phyloP scores from a whole-genome alignment of 2,888 invertebrate species.

The Caenorhabditis panamensis region DNA sequence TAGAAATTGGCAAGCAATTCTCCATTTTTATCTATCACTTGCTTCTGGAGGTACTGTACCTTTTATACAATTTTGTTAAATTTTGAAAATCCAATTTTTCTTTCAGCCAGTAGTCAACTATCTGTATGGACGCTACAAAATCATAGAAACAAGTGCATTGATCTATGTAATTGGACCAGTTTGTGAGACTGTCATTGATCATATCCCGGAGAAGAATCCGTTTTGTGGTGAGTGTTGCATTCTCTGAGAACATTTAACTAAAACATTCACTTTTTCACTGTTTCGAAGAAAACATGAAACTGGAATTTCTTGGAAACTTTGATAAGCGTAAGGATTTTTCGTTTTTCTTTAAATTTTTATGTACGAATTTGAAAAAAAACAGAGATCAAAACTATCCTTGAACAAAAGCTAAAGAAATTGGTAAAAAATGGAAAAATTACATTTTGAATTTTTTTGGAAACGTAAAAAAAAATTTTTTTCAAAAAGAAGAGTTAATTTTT shows the following conservation, averaged over 20 bases:
- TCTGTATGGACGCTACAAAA: constrained; percentile 68
- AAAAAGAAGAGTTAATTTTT: no score
- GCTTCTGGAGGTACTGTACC: constrained; percentile 48
- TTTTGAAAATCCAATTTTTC: neutral
- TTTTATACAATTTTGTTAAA: neutral
- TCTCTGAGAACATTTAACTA: neutral
- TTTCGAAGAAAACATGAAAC: no score
- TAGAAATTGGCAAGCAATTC: constrained; percentile 57
- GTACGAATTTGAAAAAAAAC: no score
- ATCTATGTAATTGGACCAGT: constrained; percentile 78
- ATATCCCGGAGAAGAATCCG: constrained; percentile 78
- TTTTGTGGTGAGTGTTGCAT: constrained; percentile 77
- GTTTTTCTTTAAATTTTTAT: no score
- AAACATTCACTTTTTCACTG: no score
- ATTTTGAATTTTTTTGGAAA: no score
- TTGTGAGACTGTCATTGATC: constrained; percentile 72
- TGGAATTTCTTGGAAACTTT: no score
- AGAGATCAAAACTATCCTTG: no score
- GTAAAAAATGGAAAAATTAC: no score
- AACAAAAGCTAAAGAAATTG: no score
- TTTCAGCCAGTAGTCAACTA: constrained; percentile 67
- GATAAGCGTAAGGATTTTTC: no score
- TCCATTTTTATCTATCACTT: constrained; percentile 53
- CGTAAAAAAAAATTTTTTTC: no score
- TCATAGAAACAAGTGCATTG: constrained; percentile 61